Base-by-base conservation (phyloP, 2,113 vertebrate genomes). In the Oenanthe melanoleuca region DNA sequence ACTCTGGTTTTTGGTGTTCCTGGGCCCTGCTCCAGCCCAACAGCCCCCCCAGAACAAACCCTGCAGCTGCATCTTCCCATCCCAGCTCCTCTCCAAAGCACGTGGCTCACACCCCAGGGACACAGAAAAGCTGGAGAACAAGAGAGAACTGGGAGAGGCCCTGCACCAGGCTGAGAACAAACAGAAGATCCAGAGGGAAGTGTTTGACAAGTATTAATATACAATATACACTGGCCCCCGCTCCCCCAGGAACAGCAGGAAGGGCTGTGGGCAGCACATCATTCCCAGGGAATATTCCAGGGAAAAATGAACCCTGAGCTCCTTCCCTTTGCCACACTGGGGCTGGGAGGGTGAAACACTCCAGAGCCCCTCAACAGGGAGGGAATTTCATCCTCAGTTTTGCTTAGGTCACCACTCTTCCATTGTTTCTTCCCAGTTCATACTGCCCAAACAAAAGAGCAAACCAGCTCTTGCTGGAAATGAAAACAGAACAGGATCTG, bases 371-470 rank as follows among this genome's bases (percentile, higher is more conserved):
- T 47, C 6, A 61, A 23, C 3, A 60, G 38, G 1, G 49, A 80
- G 19, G 53, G 2, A 69, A 91, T 65, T 74, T 44, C 5, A 40
- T 25, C 9, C 22, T 33, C 14, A 23, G n/a, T 31, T 88, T 53
- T 42, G 37, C 64, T 66, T n/a, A 74, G 52, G 52, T 45, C 37
- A 42, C 40, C 47, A 18, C 34, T 64, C 40, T 65, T 52, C 19
- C 38, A 37, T 5, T 57, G 6, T 1, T 34, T 26, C 47, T 47
- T 33, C 21, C 22, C 0, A 0, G 25, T 61, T 49, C 45, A 37
- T 12, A 24, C 14, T 0, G 4, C 11, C 50, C 92, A 34, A 59
- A 24, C 20, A 23, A 72, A 64, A 40, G 28, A 83, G 24, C 50
- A 87, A 81, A 82, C 11, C 44, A 55, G 45, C 47, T 67, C 23